Conservation (phyloP, 2,888 invertebrate species). For the Rotaria sp. region DNA sequence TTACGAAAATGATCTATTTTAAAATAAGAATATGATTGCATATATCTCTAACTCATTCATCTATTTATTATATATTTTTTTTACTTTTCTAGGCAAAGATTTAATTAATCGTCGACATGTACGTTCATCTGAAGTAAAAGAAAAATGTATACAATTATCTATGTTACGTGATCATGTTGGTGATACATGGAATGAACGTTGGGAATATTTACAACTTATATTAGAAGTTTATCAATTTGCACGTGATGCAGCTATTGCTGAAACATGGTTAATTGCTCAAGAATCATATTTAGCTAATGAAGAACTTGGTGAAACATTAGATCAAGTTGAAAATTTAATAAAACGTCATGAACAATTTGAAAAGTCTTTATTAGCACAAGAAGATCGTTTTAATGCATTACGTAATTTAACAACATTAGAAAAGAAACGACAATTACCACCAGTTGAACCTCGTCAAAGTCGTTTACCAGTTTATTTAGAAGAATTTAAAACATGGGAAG, state of each 20-base stretch:
- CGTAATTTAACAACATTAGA: conserved; percentile 88
- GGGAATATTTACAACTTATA: conserved; percentile 96
- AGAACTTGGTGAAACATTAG: conserved; percentile 92
- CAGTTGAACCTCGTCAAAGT: background rate
- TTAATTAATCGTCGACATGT: conserved; percentile 45
- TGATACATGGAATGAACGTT: conserved; percentile 82
- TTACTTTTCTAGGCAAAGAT: conserved; percentile 21
- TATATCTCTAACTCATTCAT: no score
- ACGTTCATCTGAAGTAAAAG: conserved; percentile 69
- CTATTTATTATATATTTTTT: no score
- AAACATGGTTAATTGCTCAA: conserved; percentile 96
- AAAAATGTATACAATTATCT: conserved; percentile 80
- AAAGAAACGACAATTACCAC: conserved; percentile 31
- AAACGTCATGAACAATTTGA: conserved; percentile 99
- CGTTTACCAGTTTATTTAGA: background rate
- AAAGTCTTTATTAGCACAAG: conserved; percentile 95
- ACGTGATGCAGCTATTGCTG: conserved; percentile 96
- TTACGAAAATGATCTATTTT: background rate
- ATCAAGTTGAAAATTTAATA: conserved; percentile 94
- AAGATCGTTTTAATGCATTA: conserved; percentile 94
- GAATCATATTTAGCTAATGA: conserved; percentile 94
- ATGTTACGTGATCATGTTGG: conserved; percentile 74
- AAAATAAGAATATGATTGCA: background rate
- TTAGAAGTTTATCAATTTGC: conserved; percentile 99
- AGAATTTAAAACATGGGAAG: conserved; percentile 15